Evolutionary conservation across 2,888 invertebrate genomes (phyloP).

Genomic region (Lasioglossum leucozonium): DNA sequence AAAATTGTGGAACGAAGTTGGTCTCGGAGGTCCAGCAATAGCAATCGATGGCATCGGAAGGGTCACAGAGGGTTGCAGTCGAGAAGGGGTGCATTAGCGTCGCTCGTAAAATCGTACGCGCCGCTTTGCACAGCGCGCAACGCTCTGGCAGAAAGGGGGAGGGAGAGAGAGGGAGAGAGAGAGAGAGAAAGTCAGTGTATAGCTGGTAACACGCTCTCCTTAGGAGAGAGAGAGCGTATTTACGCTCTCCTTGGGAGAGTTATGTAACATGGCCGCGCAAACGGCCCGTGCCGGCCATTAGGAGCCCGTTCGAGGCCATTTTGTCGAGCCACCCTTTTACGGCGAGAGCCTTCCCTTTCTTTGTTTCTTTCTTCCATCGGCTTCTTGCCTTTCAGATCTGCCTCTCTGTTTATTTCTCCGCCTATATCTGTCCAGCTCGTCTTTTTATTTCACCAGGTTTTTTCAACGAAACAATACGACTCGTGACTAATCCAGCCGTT

Average conservation of each 20-base stretch:
- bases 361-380: conserved; percentile 23
- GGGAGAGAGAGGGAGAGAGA: no score
- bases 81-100: conserved; percentile 79
- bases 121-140: conserved; percentile 52
- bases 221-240: conserved; percentile 52
- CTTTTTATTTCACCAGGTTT: background rate
- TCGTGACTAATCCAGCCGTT: conserved; percentile 2
- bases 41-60: conserved; percentile 9
- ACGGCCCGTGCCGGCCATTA: conserved; percentile 64
- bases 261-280: conserved; percentile 67
- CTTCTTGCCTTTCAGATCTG: conserved; percentile 23
- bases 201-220: conserved; percentile 59
- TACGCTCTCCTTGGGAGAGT: conserved; percentile 64
- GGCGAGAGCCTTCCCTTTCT: conserved; percentile 22
- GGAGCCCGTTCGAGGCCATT: conserved; percentile 61
- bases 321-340: conserved; percentile 57
- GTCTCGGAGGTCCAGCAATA: background rate
- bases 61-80: conserved; percentile 60
- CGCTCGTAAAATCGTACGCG: conserved; percentile 78
- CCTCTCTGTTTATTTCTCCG: conserved; percentile 13
- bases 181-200: background rate
- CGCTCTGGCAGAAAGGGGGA: conserved; percentile 39
- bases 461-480: background rate
- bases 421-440: background rate
- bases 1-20: background rate